These are phyloP conservation scores for Pao palembangensis DNA, from an alignment of 2,113 vertebrate species.

Conservation along the genomic window DNA sequence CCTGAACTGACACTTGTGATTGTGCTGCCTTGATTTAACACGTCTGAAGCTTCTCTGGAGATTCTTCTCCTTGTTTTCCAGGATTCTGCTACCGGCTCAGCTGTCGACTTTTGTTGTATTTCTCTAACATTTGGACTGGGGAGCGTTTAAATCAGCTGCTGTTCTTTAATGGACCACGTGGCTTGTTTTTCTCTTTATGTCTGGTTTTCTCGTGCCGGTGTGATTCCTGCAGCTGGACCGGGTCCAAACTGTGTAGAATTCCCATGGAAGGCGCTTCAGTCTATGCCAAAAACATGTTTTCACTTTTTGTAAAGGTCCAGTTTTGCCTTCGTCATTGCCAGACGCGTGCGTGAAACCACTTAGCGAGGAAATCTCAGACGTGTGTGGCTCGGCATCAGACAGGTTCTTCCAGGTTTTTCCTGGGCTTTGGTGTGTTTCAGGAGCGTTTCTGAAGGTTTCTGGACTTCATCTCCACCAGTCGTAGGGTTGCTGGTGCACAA, in stretches of 20 bases:
- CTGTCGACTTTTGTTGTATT: neutral
- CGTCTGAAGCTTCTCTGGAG: no score
- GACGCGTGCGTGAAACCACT: neutral
- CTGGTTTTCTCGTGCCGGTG: neutral
- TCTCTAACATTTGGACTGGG: slow-evolving; percentile 11
- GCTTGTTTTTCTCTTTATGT: slow-evolving; percentile 9
- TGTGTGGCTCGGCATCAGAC: slow-evolving; percentile 3
- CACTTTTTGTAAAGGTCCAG: neutral
- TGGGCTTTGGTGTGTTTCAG: no score
- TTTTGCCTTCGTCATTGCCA: neutral
- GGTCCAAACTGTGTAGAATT: slow-evolving; percentile 14
- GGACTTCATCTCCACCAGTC: no score
- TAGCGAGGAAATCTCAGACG: slow-evolving; percentile 6
- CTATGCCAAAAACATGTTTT: neutral
- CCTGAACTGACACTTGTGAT: neutral
- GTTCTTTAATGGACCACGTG: slow-evolving; percentile 27
- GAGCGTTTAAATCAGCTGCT: slow-evolving; percentile 20
- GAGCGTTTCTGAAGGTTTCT: no score
- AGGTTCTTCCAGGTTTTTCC: no score
- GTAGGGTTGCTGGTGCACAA: no score
- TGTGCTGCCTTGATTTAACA: neutral
- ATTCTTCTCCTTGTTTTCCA: neutral
- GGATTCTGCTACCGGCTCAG: neutral
- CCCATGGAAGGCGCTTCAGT: neutral
- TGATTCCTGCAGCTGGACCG: slow-evolving; percentile 20